phyloP scores from a whole-genome alignment of 2,888 invertebrate species.

The Bombyx huttoni region DNA sequence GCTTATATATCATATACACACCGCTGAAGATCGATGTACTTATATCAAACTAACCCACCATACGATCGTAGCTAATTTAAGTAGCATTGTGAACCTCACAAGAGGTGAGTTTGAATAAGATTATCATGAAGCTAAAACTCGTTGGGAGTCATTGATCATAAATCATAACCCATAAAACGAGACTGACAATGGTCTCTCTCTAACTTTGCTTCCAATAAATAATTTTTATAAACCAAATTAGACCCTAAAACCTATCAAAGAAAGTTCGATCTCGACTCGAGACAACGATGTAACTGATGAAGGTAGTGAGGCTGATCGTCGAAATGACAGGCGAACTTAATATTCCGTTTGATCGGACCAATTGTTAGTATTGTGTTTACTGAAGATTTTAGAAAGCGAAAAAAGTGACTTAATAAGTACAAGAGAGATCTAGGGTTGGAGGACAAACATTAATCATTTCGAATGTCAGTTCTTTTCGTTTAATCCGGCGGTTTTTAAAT shows the following conservation, averaged over 20 bases:
- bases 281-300: slow-evolving; percentile 21
- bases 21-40: slow-evolving; percentile 28
- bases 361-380: slow-evolving; percentile 68
- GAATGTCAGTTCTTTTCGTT: slow-evolving; percentile 41
- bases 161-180: slow-evolving; percentile 71
- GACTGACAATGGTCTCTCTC: slow-evolving; percentile 65
- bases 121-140: slow-evolving; percentile 64
- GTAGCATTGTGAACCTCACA: slow-evolving; percentile 69
- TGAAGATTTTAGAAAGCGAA: slow-evolving; percentile 57
- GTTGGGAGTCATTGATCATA: slow-evolving; percentile 71
- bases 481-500: slow-evolving; percentile 43
- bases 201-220: slow-evolving; percentile 46
- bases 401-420: slow-evolving; percentile 40
- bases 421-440: slow-evolving; percentile 35
- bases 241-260: slow-evolving; percentile 17
- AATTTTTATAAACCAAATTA: slow-evolving; percentile 11
- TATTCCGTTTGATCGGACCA: slow-evolving; percentile 70
- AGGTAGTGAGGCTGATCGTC: slow-evolving; percentile 47
- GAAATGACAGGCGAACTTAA: slow-evolving; percentile 71
- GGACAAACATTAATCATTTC: slow-evolving; percentile 60
- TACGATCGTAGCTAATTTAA: slow-evolving; percentile 67
- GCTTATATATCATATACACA: slow-evolving; percentile 41
- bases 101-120: slow-evolving; percentile 64
- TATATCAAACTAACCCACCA: slow-evolving; percentile 43
- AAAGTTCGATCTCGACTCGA: slow-evolving; percentile 10